Evolutionary conservation across 2,113 vertebrate genomes (phyloP).

Genomic region (Glaucomys volans): DNA sequence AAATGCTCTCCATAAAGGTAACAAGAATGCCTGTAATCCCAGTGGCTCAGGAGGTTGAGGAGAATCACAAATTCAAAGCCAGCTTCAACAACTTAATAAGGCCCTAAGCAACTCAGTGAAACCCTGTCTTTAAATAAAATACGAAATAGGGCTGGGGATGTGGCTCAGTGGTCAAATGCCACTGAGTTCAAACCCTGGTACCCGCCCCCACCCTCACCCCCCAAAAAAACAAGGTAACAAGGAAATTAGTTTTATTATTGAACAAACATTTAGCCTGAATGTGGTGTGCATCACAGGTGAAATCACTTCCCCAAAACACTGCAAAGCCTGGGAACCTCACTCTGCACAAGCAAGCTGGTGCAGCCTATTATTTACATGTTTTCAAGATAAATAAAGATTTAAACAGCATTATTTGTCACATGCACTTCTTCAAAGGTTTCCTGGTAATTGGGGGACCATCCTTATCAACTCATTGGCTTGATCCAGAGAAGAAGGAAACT

Average conservation of each 20-base stretch:
- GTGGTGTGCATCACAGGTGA: not conserved
- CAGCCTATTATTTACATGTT: not conserved
- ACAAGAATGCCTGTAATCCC: not conserved
- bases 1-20: not conserved
- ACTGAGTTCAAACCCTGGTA: too few relatives aligned
- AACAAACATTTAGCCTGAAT: not conserved
- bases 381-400: not conserved
- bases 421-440: not conserved
- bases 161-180: too few relatives aligned
- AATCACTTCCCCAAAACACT: not conserved
- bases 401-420: not conserved
- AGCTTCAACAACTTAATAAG: too few relatives aligned
- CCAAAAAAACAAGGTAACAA: not conserved
- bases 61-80: too few relatives aligned
- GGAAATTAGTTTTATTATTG: not conserved
- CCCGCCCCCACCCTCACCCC: too few relatives aligned
- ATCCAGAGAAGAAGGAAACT: not conserved
- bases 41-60: too few relatives aligned
- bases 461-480: not conserved
- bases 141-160: too few relatives aligned
- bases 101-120: too few relatives aligned
- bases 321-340: not conserved
- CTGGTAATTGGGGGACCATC: not conserved
- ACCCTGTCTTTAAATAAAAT: too few relatives aligned
- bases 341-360: not conserved